These are phyloP conservation scores for Aplocera efformata DNA, from an alignment of 2,888 invertebrate species.

Conservation along the genomic window DNA sequence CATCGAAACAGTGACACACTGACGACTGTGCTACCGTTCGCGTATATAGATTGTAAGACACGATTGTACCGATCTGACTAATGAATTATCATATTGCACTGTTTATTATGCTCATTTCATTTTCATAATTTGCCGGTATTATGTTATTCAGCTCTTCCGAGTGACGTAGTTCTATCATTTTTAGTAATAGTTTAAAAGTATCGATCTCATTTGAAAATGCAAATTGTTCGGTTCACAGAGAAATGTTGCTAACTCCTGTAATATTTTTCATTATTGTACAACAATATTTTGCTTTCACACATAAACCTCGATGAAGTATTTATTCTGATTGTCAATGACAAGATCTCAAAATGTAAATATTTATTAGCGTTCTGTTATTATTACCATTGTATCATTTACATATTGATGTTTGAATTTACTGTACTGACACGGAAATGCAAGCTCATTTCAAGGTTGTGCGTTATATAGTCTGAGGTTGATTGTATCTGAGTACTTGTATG, in stretches of 20 bases:
- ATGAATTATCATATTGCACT: slow-evolving; percentile 8
- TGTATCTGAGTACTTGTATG: slow-evolving; percentile 38
- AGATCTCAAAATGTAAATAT: slow-evolving; percentile 49
- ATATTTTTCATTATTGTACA: slow-evolving; percentile 9
- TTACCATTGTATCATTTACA: slow-evolving; percentile 26
- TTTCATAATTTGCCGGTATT: slow-evolving; percentile 25
- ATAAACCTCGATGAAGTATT: slow-evolving; percentile 27
- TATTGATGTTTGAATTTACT: slow-evolving; percentile 33
- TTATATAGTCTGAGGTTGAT: slow-evolving; percentile 57
- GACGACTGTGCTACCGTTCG: slow-evolving; percentile 11
- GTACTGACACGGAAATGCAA: slow-evolving; percentile 38
- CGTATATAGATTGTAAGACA: slow-evolving; percentile 17
- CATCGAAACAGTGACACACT: neutral
- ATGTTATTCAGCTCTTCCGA: slow-evolving; percentile 21
- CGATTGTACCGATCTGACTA: slow-evolving; percentile 14
- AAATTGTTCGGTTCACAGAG: slow-evolving; percentile 39
- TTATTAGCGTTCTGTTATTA: slow-evolving; percentile 29
- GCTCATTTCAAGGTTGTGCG: slow-evolving; percentile 73
- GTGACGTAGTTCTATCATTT: slow-evolving; percentile 40
- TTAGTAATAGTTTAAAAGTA: slow-evolving; percentile 52
- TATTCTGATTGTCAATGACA: slow-evolving; percentile 28
- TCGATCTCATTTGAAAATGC: slow-evolving; percentile 60
- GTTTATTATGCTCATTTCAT: slow-evolving; percentile 5
- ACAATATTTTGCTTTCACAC: slow-evolving; percentile 15
- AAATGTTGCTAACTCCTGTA: slow-evolving; percentile 68